Conservation (phyloP, 2,888 invertebrate genomes). For the Bombylius major region DNA sequence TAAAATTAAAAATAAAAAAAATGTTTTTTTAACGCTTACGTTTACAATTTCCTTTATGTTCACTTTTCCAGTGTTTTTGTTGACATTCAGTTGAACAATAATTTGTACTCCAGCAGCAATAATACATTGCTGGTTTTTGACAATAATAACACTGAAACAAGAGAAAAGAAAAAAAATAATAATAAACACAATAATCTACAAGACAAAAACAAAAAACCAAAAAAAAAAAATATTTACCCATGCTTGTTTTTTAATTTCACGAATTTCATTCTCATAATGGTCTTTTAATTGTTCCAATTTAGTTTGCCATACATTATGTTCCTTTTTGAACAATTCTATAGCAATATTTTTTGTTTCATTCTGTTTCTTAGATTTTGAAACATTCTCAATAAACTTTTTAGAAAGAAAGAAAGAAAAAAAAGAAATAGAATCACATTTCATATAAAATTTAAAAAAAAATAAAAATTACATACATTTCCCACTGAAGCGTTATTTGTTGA, state of each 20-base stretch:
- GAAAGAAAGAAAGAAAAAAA: no score
- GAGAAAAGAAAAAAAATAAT: no score
- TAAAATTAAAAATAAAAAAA: background rate
- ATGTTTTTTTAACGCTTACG: background rate
- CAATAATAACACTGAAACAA: conserved; percentile 61
- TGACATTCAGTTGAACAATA: conserved; percentile 77
- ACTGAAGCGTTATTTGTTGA: no score
- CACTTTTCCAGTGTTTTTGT: conserved; percentile 66
- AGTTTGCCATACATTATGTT: conserved; percentile 20
- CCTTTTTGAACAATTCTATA: no score
- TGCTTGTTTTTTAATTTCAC: conserved; percentile 63
- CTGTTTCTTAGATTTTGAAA: no score
- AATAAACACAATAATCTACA: no score
- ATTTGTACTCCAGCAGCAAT: conserved; percentile 82
- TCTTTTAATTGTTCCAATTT: conserved; percentile 46
- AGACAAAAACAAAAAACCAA: conserved; percentile 21
- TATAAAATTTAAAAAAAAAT: no score
- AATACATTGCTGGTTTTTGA: conserved; percentile 71
- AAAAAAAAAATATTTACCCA: conserved; percentile 43
- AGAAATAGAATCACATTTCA: no score
- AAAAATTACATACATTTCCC: no score
- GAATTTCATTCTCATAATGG: conserved; percentile 51
- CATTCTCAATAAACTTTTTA: no score
- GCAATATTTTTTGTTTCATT: no score
- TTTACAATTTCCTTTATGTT: conserved; percentile 59